A percentile compares a stretch with the other conserved stretches of the same genome.
Conservation (phyloP, 2,113 vertebrate genomes). For the Hirundichthys speculiger region DNA sequence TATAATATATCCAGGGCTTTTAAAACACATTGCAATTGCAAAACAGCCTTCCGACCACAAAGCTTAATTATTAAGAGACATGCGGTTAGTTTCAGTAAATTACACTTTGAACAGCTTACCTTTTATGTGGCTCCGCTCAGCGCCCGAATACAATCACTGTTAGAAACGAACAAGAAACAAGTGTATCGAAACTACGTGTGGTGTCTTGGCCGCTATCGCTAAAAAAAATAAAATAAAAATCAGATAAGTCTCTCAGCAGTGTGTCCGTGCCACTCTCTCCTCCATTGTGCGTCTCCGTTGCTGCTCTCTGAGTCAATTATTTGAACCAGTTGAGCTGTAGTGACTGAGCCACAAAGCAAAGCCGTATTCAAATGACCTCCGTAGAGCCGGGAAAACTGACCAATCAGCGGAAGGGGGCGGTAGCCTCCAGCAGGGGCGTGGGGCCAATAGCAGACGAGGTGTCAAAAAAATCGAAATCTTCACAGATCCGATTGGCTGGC, state of each 20-base stretch:
- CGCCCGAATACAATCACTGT: constrained; percentile 11
- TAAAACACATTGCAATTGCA: neutral
- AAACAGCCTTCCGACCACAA: too few species aligned
- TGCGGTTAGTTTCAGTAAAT: neutral
- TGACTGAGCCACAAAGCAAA: constrained; percentile 52
- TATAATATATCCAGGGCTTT: too few species aligned
- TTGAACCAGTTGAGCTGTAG: constrained; percentile 43
- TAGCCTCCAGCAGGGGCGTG: rapidly evolving
- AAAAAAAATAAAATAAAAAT: too few species aligned
- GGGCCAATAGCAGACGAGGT: constrained; percentile 61
- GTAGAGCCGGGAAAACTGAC: constrained; percentile 73
- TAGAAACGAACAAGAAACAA: neutral
- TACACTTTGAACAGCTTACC: constrained; percentile 36
- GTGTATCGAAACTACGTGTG: constrained; percentile 1
- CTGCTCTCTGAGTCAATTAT: constrained; percentile 43
- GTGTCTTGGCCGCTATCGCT: constrained; percentile 13
- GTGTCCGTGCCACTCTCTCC: constrained; percentile 7
- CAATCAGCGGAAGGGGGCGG: constrained; percentile 56
- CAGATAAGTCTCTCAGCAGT: constrained; percentile 29
- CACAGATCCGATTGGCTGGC: constrained; percentile 63
- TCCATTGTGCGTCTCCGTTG: constrained; percentile 49
- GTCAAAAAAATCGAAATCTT: constrained; percentile 55
- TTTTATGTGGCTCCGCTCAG: constrained; percentile 19
- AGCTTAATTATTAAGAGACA: too few species aligned
- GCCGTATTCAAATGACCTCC: constrained; percentile 75